Conservation (phyloP, 2,797 vertebrate species). For the Helarctos malayanus region DNA sequence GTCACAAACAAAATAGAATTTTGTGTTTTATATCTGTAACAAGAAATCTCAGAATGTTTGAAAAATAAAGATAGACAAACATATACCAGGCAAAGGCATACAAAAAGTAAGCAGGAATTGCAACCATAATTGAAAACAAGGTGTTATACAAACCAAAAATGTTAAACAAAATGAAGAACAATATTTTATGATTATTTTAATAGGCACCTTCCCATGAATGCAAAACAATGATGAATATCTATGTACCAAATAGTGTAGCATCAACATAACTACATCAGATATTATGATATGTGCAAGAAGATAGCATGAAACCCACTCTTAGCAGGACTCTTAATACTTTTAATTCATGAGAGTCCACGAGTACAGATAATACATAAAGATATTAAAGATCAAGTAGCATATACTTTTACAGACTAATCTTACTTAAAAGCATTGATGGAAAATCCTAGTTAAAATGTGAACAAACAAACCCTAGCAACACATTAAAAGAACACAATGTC, state of each 20-base stretch:
- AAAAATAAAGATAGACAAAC: background rate
- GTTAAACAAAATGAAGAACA: background rate
- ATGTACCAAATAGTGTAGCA: background rate
- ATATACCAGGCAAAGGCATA: background rate
- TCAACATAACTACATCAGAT: background rate
- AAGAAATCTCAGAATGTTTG: background rate
- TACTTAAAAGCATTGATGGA: background rate
- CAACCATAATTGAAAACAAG: background rate
- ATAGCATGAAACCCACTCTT: background rate
- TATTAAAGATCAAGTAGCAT: constrained; percentile 1
- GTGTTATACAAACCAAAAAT: background rate
- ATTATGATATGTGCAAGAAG: background rate
- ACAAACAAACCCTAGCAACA: background rate
- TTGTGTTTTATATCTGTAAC: background rate
- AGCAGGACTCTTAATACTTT: background rate
- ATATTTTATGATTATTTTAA: background rate
- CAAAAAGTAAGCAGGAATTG: background rate
- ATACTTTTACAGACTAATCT: background rate
- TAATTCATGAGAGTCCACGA: background rate
- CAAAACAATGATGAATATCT: background rate
- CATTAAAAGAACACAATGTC: background rate
- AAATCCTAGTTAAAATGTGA: constrained; percentile 51
- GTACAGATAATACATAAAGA: background rate
- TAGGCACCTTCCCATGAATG: background rate
- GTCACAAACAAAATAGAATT: background rate